phyloP scores from a whole-genome alignment of 37 sponge, comb jelly and placozoan species.

The Ianthella basta region DNA sequence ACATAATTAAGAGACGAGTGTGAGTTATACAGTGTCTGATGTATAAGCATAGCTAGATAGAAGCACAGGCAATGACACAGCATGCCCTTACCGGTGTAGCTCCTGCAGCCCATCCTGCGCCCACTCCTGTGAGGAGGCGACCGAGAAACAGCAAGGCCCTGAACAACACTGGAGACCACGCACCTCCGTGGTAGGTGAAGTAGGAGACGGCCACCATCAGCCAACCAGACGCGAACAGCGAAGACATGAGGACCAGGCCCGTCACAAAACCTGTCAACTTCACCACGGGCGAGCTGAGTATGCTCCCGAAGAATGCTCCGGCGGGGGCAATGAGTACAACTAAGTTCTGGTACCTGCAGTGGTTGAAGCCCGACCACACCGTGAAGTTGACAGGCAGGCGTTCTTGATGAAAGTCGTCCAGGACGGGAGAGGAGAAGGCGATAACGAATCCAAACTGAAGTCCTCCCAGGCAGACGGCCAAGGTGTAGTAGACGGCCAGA shows the following conservation, averaged over 20 bases:
- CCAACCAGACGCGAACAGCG: not conserved
- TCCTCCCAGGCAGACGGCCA: not conserved
- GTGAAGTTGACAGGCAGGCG: not conserved
- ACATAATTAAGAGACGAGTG: too few relatives aligned
- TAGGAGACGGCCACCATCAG: not conserved
- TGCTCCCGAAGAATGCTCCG: not conserved
- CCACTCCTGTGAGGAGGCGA: not conserved
- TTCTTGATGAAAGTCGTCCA: not conserved
- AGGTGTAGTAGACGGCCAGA: not conserved
- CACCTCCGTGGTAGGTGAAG: not conserved
- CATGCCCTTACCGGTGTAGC: slow-evolving; percentile 10
- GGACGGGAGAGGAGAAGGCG: slow-evolving; percentile 3
- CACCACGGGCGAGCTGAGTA: slow-evolving; percentile 21
- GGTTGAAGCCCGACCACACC: not conserved
- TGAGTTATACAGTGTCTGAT: too few relatives aligned
- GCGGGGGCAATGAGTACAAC: not conserved
- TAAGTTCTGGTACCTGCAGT: slow-evolving; percentile 7
- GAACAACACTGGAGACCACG: not conserved
- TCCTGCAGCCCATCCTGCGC: slow-evolving; percentile 6
- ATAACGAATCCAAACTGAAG: not conserved
- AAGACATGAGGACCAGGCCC: not conserved
- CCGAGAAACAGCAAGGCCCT: not conserved
- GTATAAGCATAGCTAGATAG: too few relatives aligned
- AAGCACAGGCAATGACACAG: too few relatives aligned
- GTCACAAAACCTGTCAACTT: not conserved